phyloP scores from a whole-genome alignment of 2,797 vertebrate species.

The Enteromius viviparus region DNA sequence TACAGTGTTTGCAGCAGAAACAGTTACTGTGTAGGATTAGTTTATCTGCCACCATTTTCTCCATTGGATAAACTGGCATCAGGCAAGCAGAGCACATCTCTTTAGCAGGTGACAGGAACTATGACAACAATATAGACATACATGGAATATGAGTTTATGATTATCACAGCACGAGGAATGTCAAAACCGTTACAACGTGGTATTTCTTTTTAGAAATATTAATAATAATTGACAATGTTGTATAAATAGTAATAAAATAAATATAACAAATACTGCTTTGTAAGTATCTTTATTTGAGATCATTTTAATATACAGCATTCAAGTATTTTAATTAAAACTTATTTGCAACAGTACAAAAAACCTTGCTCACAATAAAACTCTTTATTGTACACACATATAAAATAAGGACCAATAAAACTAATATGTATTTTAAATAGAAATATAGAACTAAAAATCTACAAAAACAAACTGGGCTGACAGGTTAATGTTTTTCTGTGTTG shows the following conservation, averaged over 20 bases:
- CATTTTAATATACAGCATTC: slow-evolving; percentile 18
- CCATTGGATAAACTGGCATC: slow-evolving; percentile 80
- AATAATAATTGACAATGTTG: background rate
- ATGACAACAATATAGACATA: slow-evolving; percentile 58
- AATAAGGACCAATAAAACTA: background rate
- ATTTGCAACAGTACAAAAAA: slow-evolving; percentile 30
- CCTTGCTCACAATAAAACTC: background rate
- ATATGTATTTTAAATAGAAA: background rate
- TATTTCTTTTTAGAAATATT: background rate
- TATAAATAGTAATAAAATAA: background rate
- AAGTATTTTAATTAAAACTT: background rate
- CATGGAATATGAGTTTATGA: slow-evolving; percentile 19
- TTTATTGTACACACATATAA: slow-evolving; percentile 20
- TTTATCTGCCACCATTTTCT: slow-evolving; percentile 78
- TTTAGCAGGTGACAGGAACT: slow-evolving; percentile 75
- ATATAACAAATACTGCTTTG: background rate
- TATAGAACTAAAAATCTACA: slow-evolving; percentile 7
- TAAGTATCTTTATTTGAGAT: slow-evolving; percentile 31
- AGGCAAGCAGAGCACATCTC: slow-evolving; percentile 82
- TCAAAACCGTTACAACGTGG: background rate
- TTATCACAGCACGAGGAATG: background rate
- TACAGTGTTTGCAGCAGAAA: slow-evolving; percentile 85
- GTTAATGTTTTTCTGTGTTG: slow-evolving; percentile 66
- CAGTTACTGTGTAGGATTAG: slow-evolving; percentile 79
- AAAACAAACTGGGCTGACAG: slow-evolving; percentile 14